phyloP scores from a whole-genome alignment of 2,797 vertebrate genomes.

The Clarias fuscus region DNA sequence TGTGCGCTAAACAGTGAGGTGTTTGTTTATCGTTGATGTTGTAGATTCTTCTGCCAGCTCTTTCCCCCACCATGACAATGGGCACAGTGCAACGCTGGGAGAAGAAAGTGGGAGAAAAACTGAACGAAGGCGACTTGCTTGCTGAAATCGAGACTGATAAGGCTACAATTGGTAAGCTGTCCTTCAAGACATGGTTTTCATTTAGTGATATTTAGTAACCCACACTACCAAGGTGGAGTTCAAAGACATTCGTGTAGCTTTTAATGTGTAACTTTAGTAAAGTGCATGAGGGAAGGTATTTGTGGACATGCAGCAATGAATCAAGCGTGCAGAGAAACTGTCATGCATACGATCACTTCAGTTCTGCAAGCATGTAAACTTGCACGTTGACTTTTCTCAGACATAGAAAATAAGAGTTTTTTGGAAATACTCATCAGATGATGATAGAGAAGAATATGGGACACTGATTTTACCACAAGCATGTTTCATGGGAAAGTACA shows the following conservation, averaged over 20 bases:
- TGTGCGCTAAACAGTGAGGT: neutral
- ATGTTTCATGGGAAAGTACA: neutral
- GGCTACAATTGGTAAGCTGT: constrained; percentile 73
- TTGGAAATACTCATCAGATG: neutral
- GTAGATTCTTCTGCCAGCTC: constrained; percentile 89
- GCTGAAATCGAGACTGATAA: constrained; percentile 99
- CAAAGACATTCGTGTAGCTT: neutral
- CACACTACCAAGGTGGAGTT: neutral
- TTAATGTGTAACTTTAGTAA: neutral
- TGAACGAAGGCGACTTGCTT: constrained; percentile 92
- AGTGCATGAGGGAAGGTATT: neutral
- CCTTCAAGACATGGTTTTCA: neutral
- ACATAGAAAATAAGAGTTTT: neutral
- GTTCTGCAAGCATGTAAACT: neutral
- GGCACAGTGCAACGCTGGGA: constrained; percentile 99
- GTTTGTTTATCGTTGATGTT: constrained; percentile 2
- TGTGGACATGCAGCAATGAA: neutral
- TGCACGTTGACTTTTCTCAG: neutral
- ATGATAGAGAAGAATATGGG: neutral
- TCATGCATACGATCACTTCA: neutral
- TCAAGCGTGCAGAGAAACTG: neutral
- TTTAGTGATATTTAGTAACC: neutral
- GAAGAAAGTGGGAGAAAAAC: constrained; percentile 97
- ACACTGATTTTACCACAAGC: neutral
- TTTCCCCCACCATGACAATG: constrained; percentile 98